Conservation (phyloP, 2,113 vertebrate genomes). For the Crotalus helleri region DNA sequence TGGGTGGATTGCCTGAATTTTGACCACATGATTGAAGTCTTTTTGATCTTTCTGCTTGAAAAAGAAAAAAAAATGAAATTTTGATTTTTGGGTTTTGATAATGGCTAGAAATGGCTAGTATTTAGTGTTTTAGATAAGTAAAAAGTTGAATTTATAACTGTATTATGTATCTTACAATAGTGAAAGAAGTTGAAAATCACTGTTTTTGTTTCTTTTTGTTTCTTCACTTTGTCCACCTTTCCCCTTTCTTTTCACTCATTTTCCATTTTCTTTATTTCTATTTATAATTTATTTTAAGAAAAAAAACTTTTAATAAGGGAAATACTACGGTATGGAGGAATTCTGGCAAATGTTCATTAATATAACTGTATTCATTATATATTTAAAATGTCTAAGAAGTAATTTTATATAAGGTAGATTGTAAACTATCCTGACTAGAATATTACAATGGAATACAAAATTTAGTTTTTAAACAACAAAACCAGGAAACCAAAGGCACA, state of each 20-base stretch:
- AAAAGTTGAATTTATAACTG: not conserved
- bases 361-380: not conserved
- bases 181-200: not conserved
- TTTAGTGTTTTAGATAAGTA: not conserved
- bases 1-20: not conserved
- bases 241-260: not conserved
- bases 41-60: not conserved
- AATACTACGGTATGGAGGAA: not conserved
- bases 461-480: not conserved
- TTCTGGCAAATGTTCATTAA: not conserved
- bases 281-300: not conserved
- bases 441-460: not conserved
- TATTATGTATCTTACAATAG: not conserved
- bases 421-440: not conserved
- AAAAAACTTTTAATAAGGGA: not conserved
- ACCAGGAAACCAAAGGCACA: not conserved
- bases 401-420: not conserved
- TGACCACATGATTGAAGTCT: not conserved
- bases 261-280: not conserved
- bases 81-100: not conserved
- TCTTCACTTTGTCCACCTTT: not conserved
- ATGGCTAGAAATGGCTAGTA: not conserved
- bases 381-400: not conserved
- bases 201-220: too few species aligned
- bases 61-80: not conserved